Evolutionary conservation across 2,888 invertebrate species (phyloP).

Genomic region (Sinotaia quadrata): DNA sequence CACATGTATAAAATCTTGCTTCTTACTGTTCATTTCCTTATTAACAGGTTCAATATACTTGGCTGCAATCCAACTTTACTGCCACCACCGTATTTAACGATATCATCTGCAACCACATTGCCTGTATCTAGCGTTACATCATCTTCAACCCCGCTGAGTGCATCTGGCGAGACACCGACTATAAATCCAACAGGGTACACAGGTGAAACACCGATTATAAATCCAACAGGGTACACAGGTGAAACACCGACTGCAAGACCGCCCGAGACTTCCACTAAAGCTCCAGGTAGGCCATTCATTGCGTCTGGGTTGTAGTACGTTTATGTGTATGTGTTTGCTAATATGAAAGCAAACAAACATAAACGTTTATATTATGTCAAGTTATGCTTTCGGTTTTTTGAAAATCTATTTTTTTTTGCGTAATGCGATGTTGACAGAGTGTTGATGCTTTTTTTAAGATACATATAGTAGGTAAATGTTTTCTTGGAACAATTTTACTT

Average conservation of each 20-base stretch:
- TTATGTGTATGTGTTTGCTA: slow-evolving; percentile 15
- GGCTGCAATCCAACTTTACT: slow-evolving; percentile 49
- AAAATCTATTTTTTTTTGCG: background rate
- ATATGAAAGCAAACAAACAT: background rate
- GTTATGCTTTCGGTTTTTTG: background rate
- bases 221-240: background rate
- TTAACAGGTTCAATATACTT: slow-evolving; percentile 47
- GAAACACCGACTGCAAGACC: slow-evolving; percentile 12
- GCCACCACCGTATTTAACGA: slow-evolving; percentile 9
- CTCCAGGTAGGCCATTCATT: background rate
- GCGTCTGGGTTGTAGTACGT: slow-evolving; percentile 3
- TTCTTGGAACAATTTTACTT: no score
- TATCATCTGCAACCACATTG: slow-evolving; percentile 24
- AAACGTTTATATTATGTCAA: background rate
- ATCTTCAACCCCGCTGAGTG: slow-evolving; percentile 33
- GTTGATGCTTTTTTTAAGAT: no score
- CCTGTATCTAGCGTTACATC: slow-evolving; percentile 22
- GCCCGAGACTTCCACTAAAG: background rate
- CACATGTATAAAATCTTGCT: background rate
- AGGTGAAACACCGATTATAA: background rate
- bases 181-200: slow-evolving; percentile 16
- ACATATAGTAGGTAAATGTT: no score
- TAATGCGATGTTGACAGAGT: no score
- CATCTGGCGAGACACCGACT: slow-evolving; percentile 9
- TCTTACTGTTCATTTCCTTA: background rate